Evolutionary conservation across 2,113 vertebrate species (phyloP), one percentile per base, ranked within the genome.

Genomic region (Corydoras sp.): DNA sequence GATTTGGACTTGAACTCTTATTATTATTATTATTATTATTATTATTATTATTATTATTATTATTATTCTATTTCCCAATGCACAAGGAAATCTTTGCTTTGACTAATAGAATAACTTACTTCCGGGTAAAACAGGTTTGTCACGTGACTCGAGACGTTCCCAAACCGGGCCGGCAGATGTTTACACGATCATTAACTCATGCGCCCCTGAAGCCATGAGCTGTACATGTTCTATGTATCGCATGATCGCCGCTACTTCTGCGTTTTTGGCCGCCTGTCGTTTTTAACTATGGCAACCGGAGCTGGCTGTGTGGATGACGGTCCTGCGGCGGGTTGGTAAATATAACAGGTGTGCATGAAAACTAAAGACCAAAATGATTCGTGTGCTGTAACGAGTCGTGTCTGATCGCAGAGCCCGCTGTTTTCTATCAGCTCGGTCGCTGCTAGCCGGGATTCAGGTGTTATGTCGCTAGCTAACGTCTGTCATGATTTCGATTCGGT

Each of bases 271-370:
- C 73, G 72, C 69, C 24, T 79, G 77, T 81, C 81, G 81, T 80
- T 79, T 53, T 73, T 83, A 86, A 90, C 87, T 80, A 90, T 89
- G 88, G 87, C 89, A 83, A 73, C 85, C 12, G 73, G 83, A 43
- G 77, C 73, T 68, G 74, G 61, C 71, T 48, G 79, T 68, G 12
- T 63, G 54, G 66, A 68, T 59, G 66, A 62, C 49, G 32, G 32
- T 29, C 10, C 5, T 10, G 6, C 6, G 51, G 9, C 51, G 53
- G 64, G 12, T 56, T 30, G 72, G 50, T 73, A 35, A 54, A 67
- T 67, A 61, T 60, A 55, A 14, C 7, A 59, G 24, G 4, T 11
- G 68, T 48, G 14, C 24, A 43, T 43, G 35, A 43, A 4, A 4
- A 43, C 35, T 5, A 43, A 43, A 43, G 4, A 8, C 4, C 35